A percentile compares a stretch with the other conserved stretches of the same genome.
Evolutionary conservation across 2,113 vertebrate species (phyloP).

Genomic region (Gymnogyps californianus): DNA sequence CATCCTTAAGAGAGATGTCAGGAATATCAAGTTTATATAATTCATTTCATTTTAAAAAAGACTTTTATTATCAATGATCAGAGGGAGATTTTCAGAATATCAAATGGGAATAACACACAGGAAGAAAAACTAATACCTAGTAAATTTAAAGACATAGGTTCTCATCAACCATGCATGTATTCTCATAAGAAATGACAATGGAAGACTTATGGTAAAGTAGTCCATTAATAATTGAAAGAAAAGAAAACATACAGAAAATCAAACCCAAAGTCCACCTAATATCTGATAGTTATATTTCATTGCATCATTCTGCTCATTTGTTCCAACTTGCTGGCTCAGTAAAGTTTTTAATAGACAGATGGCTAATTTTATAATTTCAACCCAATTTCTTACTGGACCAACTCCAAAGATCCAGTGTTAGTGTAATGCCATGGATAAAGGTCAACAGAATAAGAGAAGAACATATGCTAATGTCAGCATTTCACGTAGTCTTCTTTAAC

Average conservation of each 20-base stretch:
- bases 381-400: conserved; percentile 74
- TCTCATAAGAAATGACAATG: background rate
- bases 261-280: background rate
- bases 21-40: background rate
- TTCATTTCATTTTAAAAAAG: background rate
- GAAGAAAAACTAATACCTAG: background rate
- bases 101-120: background rate
- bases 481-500: conserved; percentile 79
- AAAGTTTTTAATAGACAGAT: conserved; percentile 77
- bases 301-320: conserved; percentile 58
- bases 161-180: background rate
- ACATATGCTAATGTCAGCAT: conserved; percentile 85
- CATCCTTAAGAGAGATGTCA: background rate
- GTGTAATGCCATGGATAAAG: conserved; percentile 72
- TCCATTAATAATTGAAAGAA: background rate
- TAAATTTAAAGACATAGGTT: background rate
- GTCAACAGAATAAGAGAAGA: conserved; percentile 68
- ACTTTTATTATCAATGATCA: background rate
- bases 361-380: conserved; percentile 79
- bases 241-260: background rate
- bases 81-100: background rate
- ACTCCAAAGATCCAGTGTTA: conserved; percentile 68
- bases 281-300: conserved; percentile 52
- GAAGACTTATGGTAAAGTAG: background rate
- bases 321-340: conserved; percentile 47